Conservation (phyloP, 2,888 invertebrate species). For the Lagria hirta region DNA sequence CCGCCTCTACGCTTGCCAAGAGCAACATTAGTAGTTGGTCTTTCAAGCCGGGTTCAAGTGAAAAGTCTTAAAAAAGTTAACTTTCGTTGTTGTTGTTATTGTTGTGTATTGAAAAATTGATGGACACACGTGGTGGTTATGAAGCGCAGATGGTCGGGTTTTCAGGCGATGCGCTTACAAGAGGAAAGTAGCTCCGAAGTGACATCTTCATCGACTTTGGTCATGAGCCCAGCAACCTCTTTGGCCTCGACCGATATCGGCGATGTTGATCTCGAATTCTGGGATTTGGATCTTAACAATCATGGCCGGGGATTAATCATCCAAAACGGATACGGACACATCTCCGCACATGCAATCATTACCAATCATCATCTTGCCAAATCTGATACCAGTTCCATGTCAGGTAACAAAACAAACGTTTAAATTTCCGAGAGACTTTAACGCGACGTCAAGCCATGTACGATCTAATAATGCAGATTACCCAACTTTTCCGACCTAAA, state of each 20-base stretch:
- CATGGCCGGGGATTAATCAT: conserved; percentile 43
- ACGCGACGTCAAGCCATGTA: conserved; percentile 10
- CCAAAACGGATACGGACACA: conserved; percentile 49
- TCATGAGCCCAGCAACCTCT: conserved; percentile 72
- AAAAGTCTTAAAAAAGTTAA: conserved; percentile 25
- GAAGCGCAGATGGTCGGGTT: conserved; percentile 73
- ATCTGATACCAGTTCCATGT: conserved; percentile 55
- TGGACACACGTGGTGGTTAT: conserved; percentile 52
- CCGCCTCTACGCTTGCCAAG: conserved; percentile 35
- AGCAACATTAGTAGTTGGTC: conserved; percentile 39
- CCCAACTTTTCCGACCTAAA: too few relatives aligned
- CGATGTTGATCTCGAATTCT: conserved; percentile 76
- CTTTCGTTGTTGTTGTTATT: conserved; percentile 45
- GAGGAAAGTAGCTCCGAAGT: conserved; percentile 77
- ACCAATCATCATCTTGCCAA: conserved; percentile 48
- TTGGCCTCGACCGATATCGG: conserved; percentile 75
- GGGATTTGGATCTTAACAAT: conserved; percentile 69
- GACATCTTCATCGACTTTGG: conserved; percentile 70
- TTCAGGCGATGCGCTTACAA: conserved; percentile 70
- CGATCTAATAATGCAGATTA: too few relatives aligned
- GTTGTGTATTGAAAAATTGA: too few relatives aligned
- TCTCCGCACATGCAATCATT: conserved; percentile 50
- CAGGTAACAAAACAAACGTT: too few relatives aligned
- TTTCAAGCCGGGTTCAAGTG: conserved; percentile 32
- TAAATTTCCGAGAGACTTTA: conserved; percentile 10